These are phyloP conservation scores for Heterotis niloticus DNA, from an alignment of 2,113 vertebrate genomes.

Conservation along the genomic window DNA sequence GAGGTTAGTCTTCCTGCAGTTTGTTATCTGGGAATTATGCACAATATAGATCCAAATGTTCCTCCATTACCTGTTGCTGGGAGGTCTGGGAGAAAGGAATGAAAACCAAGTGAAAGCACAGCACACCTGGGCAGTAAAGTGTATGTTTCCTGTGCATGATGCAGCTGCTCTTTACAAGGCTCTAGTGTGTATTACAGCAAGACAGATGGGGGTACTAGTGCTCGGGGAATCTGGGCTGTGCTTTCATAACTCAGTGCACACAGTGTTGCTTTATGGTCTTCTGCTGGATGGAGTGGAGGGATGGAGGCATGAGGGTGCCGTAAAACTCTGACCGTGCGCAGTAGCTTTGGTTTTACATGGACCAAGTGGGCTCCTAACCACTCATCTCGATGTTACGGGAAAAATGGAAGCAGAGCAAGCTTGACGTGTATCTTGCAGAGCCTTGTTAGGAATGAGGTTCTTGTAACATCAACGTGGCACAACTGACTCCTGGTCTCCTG, in stretches of 20 bases:
- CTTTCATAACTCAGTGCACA: conserved; percentile 18
- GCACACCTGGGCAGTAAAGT: conserved; percentile 30
- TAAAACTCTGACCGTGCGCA: conserved; percentile 27
- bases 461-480: background rate
- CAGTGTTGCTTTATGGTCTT: conserved; percentile 29
- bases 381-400: background rate
- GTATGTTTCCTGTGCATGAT: conserved; percentile 24
- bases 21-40: too few relatives aligned
- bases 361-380: conserved; percentile 5
- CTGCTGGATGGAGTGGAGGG: conserved; percentile 23
- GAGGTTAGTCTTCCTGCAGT: too few relatives aligned
- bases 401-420: background rate
- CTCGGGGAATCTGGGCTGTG: conserved; percentile 22
- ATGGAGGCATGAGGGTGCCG: background rate
- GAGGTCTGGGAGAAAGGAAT: conserved; percentile 37
- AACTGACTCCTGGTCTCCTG: background rate
- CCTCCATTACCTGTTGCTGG: conserved; percentile 39
- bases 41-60: conserved; percentile 24
- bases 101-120: background rate
- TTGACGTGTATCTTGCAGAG: background rate
- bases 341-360: background rate
- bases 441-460: background rate
- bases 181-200: conserved; percentile 23
- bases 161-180: conserved; percentile 31
- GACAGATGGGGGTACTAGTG: conserved; percentile 33